Conservation (phyloP, 2,113 vertebrate species). For the Mastomys coucha region DNA sequence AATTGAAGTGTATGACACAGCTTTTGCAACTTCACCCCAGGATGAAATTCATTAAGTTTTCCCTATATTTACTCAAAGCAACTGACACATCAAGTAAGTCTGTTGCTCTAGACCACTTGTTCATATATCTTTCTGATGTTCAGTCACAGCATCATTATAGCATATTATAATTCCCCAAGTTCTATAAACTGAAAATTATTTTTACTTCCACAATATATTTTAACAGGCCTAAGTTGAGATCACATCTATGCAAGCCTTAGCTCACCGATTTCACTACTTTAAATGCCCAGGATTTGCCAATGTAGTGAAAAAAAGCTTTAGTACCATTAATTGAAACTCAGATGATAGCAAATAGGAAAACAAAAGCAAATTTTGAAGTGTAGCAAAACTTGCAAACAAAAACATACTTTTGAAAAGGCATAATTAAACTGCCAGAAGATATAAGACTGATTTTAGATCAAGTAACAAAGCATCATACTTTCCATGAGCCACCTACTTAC, state of each 20-base stretch:
- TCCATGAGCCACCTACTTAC: constrained; percentile 50
- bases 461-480: constrained; percentile 60
- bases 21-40: constrained; percentile 31
- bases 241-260: constrained; percentile 50
- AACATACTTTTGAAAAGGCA: constrained; percentile 54
- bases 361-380: constrained; percentile 48
- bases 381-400: constrained; percentile 68
- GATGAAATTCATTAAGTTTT: constrained; percentile 63
- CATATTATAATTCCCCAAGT: constrained; percentile 42
- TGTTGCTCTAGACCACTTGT: constrained; percentile 39
- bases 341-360: constrained; percentile 47
- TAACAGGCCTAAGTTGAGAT: constrained; percentile 48
- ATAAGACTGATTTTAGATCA: constrained; percentile 58
- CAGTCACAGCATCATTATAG: constrained; percentile 35
- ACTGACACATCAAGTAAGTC: constrained; percentile 50
- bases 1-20: neutral
- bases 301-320: neutral
- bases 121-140: constrained; percentile 44
- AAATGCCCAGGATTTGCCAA: neutral
- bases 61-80: constrained; percentile 55
- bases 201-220: constrained; percentile 40
- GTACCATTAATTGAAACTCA: constrained; percentile 63
- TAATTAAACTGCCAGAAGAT: constrained; percentile 63
- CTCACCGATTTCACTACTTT: constrained; percentile 43
- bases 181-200: constrained; percentile 50